Base-by-base conservation (phyloP, 2,888 invertebrate genomes). In the Perizoma flavofasciatum region DNA sequence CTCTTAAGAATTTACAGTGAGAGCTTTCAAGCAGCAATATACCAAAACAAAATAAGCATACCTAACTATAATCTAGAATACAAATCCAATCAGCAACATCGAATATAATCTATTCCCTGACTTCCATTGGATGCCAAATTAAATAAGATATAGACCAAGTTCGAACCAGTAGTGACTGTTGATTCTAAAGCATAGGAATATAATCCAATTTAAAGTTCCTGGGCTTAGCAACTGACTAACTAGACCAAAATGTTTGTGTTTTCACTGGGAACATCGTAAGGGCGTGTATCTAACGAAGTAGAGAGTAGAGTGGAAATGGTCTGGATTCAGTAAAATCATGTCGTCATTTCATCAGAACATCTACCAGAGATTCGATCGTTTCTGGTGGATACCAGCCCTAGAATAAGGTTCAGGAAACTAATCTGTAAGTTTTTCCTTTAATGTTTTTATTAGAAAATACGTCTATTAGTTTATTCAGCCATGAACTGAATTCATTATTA, bases 191-290 rank as follows among this genome's bases (percentile, higher is more conserved):
- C 61, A 67, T 59, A 69, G 53, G 53, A 61, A 55, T 67, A 63
- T 67, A 65, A 65, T 60, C 45, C 48, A 68, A 70, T 65, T 63
- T 54, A 65, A 70, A 68, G 52, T 67, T 60, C 47, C 39, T 40
- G 43, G n/a, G 39, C 47, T 45, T 41, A 47, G 48, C 39, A 64
- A 54, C 35, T 51, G 49, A 52, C 54, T 49, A 56, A 62, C 60
- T 65, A 60, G 46, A 57, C 57, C 50, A n/a, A 58, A 59, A 63
- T 61, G 51, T 67, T 57, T 63, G 57, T 65, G 58, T 61, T 61
- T 51, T 61, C 56, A 22, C 34, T 22, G 55, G 34, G 58, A 60
- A 37, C 44, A 50, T 55, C 48, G 44, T 39, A 41, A 40, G 58
- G 49, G 46, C 6, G 5, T n/a, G 41, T 41, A 41, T 37, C 33